phyloP scores from a whole-genome alignment of 1,140 invertebrate species.

The Drosophila bipectinata region DNA sequence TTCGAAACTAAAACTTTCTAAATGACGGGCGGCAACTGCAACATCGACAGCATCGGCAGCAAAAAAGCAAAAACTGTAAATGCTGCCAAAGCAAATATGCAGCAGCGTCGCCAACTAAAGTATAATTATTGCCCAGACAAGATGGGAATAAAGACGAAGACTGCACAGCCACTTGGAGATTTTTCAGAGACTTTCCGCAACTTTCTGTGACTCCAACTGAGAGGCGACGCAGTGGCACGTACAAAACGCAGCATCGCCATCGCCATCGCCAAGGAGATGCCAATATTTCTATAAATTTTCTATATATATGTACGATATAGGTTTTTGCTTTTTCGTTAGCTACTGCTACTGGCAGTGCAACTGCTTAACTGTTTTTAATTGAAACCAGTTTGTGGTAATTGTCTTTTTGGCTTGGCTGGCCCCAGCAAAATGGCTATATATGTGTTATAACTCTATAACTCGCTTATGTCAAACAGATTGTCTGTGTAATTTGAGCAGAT shows the following conservation, averaged over 20 bases:
- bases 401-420: slow-evolving; percentile 56
- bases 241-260: slow-evolving; percentile 15
- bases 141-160: slow-evolving; percentile 46
- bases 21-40: slow-evolving; percentile 51
- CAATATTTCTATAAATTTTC: slow-evolving; percentile 46
- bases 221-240: slow-evolving; percentile 26
- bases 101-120: slow-evolving; percentile 73
- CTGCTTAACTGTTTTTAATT: slow-evolving; percentile 80
- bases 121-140: slow-evolving; percentile 72
- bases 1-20: slow-evolving; percentile 65
- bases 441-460: slow-evolving; percentile 72
- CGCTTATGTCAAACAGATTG: slow-evolving; percentile 77
- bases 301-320: slow-evolving; percentile 19
- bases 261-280: slow-evolving; percentile 26
- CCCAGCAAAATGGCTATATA: slow-evolving; percentile 56
- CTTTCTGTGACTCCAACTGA: slow-evolving; percentile 21
- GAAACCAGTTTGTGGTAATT: slow-evolving; percentile 78
- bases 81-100: slow-evolving; percentile 65
- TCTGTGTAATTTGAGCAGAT: slow-evolving; percentile 61
- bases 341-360: slow-evolving; percentile 4
- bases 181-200: slow-evolving; percentile 6
- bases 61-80: slow-evolving; percentile 64
- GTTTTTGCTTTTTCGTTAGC: slow-evolving; percentile 21
- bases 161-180: neutral
- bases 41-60: slow-evolving; percentile 3